Percentiles rank a stretch among this genome's conserved stretches.
These are phyloP conservation scores for Anoncus sp. DNA, from an alignment of 2,888 invertebrate species.

Conservation along the genomic window DNA sequence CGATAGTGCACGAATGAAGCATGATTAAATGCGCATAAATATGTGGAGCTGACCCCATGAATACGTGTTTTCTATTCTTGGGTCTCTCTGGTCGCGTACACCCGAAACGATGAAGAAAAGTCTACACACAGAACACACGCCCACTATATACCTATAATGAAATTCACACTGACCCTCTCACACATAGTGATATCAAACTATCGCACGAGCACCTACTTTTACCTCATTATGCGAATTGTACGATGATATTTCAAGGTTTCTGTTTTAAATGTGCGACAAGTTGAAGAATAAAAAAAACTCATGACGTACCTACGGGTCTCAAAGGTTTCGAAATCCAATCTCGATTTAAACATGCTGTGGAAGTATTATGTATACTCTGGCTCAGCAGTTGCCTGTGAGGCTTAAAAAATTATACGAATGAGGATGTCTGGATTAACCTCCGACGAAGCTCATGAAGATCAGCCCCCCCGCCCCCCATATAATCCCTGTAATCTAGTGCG, in stretches of 20 bases:
- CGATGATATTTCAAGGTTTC: constrained; percentile 1
- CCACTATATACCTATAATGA: constrained; percentile 1
- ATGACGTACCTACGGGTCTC: neutral
- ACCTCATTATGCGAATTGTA: constrained; percentile 26
- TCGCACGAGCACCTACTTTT: constrained; percentile 22
- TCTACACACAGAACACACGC: constrained; percentile 28
- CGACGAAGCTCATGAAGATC: constrained; percentile 36
- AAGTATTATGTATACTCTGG: neutral
- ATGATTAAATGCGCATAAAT: constrained; percentile 63
- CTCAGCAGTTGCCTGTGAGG: neutral
- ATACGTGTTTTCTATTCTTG: constrained; percentile 51
- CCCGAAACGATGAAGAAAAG: constrained; percentile 4
- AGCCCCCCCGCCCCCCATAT: too few relatives aligned
- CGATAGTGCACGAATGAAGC: constrained; percentile 43
- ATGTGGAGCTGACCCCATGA: constrained; percentile 54
- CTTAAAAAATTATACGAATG: constrained; percentile 47
- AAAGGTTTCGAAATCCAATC: constrained; percentile 42
- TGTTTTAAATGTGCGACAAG: constrained; percentile 7
- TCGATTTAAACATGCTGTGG: constrained; percentile 1
- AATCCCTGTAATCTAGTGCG: constrained; percentile 50
- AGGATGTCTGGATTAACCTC: constrained; percentile 41
- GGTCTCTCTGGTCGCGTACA: constrained; percentile 8
- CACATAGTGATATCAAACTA: constrained; percentile 15
- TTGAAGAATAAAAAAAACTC: neutral
- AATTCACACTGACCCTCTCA: constrained; percentile 12